Conservation (phyloP, 2,113 vertebrate genomes). For the Aplodontia rufa region DNA sequence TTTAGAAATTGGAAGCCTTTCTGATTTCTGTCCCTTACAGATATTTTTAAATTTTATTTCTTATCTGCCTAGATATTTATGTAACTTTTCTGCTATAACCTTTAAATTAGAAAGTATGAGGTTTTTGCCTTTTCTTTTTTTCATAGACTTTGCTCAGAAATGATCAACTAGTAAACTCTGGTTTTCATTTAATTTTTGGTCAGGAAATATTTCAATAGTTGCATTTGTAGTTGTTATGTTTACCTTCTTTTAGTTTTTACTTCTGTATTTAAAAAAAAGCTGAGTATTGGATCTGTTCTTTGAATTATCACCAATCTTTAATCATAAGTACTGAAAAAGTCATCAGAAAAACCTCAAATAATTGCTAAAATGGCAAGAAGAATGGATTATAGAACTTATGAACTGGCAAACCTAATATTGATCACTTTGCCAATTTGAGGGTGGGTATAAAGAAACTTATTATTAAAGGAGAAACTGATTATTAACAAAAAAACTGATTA, state of each 20-base stretch:
- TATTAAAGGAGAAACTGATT: background rate
- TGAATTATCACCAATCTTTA: background rate
- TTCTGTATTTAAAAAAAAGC: background rate
- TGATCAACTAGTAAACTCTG: background rate
- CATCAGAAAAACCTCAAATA: background rate
- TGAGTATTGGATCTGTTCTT: background rate
- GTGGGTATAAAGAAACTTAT: background rate
- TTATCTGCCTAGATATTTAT: background rate
- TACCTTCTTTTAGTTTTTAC: background rate
- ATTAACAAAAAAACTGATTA: background rate
- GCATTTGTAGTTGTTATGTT: background rate
- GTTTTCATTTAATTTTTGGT: conserved; percentile 34
- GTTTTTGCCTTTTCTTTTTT: background rate
- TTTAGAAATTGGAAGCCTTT: background rate
- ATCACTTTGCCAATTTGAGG: background rate
- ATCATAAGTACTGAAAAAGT: background rate
- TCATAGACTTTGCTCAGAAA: background rate
- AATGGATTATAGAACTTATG: background rate
- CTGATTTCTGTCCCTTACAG: background rate
- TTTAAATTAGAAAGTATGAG: background rate
- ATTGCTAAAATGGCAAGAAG: conserved; percentile 19
- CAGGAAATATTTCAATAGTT: background rate
- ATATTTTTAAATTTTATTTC: background rate
- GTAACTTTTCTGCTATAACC: background rate
- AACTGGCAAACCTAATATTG: background rate